Base-by-base conservation (phyloP, 1,140 invertebrate species). In the Araneus ventricosus region DNA sequence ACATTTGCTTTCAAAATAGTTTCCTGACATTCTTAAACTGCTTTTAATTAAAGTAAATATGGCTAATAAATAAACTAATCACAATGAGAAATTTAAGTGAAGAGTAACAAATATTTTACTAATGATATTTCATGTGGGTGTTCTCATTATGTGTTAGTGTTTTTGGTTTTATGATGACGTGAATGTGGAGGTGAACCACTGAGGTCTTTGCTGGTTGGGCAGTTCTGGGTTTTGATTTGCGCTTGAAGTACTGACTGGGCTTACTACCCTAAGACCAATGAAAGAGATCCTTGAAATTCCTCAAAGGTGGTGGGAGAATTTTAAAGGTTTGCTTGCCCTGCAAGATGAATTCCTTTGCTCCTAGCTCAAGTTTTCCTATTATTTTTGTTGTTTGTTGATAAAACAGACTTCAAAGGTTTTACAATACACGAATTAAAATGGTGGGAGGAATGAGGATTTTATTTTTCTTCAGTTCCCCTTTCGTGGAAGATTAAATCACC, bases 261-360 rank as follows among this genome's bases (percentile, higher is more conserved):
- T n/a, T n/a, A n/a, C n/a, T 87, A 52, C 63, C 34, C 39, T 79
- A 87, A 61, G 84, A 87, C 91, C 85, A 92, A 92, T 92, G 91
- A n/a, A n/a, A 92, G 91, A 79, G 84, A 87, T 14, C 14, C 82
- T n/a, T 17, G 91, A 92, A 87, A n/a, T 34, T 92, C 91, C n/a
- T n/a, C n/a, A n/a, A n/a, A 86, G 84, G 63, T 52, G 91, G 91
- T 92, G 30, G 87, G 84, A 52, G 37, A 57, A 61, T 39, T 41
- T 10, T 17, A 67, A n/a, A 14, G 24, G 1, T 20, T 75, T 37
- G 8, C 5, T 34, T 75, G 22, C 37, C 20, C 70, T 63, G 14
- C 14, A 34, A 14, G 5, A 20, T 34, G n/a, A 20, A 14, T 34
- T n/a, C n/a, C n/a, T 75, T 1, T 34, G 27, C 27, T 37, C 10